phyloP scores from a whole-genome alignment of 1,140 invertebrate species.

The Anoplophora glabripennis region DNA sequence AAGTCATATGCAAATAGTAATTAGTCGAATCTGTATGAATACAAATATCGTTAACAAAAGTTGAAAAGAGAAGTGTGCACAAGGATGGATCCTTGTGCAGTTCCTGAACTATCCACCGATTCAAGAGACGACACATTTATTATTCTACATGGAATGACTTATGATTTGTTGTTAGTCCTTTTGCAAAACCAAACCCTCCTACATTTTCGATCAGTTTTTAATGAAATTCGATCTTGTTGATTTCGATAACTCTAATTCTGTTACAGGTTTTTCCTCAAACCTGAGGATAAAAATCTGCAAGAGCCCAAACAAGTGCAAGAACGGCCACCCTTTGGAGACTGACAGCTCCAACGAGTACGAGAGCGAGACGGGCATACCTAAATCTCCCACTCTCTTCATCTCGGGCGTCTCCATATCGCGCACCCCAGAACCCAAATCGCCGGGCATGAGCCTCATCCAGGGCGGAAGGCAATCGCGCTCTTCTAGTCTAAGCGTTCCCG shows the following conservation, averaged over 20 bases:
- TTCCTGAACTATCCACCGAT: no score
- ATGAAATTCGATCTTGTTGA: no score
- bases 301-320: constrained; percentile 26
- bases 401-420: constrained; percentile 60
- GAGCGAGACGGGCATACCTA: constrained; percentile 59
- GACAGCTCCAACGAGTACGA: constrained; percentile 58
- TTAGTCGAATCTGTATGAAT: no score
- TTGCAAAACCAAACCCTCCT: no score
- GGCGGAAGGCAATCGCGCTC: constrained; percentile 51
- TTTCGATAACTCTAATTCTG: not conserved
- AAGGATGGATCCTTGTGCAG: no score
- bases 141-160: no score
- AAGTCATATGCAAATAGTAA: no score
- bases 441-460: constrained; percentile 44
- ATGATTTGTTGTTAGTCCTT: no score
- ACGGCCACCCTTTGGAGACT: constrained; percentile 46
- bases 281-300: constrained; percentile 47
- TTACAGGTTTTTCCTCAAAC: constrained; percentile 29
- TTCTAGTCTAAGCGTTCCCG: constrained; percentile 52
- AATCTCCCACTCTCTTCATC: constrained; percentile 59
- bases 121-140: no score
- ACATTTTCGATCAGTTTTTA: no score
- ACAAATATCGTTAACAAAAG: no score
- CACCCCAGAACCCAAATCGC: constrained; percentile 55
- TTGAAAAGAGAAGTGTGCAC: no score